Evolutionary conservation across 37 sponge, comb jelly and placozoan genomes (phyloP).

Genomic region (Hormiphora californensis): DNA sequence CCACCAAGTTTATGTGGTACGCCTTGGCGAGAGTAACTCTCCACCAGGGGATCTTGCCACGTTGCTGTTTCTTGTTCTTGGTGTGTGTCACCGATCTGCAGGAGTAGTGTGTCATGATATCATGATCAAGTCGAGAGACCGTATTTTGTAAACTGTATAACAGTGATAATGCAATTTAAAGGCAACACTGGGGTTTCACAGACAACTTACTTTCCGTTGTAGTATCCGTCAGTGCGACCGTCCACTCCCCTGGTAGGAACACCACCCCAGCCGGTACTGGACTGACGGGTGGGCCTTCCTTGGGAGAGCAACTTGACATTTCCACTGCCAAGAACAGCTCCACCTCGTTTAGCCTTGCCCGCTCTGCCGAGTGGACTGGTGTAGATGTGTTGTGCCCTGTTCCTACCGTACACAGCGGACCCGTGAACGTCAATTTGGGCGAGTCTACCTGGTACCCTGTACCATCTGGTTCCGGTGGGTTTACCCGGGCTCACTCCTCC

Average conservation of each 20-base stretch:
- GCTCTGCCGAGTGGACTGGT: too few relatives aligned
- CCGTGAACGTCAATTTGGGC: not conserved
- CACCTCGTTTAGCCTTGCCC: too few relatives aligned
- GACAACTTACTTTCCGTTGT: not conserved
- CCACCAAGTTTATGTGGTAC: not conserved
- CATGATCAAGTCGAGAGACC: too few relatives aligned
- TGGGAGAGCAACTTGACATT: not conserved
- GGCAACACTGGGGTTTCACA: not conserved
- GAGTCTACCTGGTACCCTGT: not conserved
- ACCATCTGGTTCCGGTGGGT: not conserved
- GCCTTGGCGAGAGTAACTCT: not conserved
- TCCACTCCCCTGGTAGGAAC: not conserved
- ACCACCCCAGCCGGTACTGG: not conserved
- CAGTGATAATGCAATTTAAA: not conserved
- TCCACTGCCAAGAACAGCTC: too few relatives aligned
- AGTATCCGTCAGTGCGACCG: not conserved
- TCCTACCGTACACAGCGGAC: not conserved
- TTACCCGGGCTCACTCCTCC: not conserved
- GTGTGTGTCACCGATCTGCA: conserved; percentile 11
- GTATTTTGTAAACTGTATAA: too few relatives aligned
- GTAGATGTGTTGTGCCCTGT: not conserved
- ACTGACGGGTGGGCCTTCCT: not conserved
- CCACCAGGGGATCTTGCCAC: not conserved
- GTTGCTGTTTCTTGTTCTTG: too few relatives aligned
- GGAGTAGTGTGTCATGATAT: not conserved